Evolutionary conservation across 2,888 invertebrate species (phyloP), one percentile per base, ranked within the genome.

Genomic region (Rhodophaea formosa): DNA sequence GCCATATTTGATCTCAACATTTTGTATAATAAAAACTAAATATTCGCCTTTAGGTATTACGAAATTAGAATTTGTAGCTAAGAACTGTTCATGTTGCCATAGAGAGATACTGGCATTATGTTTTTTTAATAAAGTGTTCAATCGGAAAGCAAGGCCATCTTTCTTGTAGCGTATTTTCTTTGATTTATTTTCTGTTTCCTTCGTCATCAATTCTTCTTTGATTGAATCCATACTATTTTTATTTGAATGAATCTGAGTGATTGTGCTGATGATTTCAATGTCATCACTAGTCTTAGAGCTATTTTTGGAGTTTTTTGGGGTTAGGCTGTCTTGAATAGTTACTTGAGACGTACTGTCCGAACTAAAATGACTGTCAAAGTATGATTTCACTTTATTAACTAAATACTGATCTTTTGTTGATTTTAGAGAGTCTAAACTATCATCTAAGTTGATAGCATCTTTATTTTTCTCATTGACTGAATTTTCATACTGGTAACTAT

Each of bases 1-100:
- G 44, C 85, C 86, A 80, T 81, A 87, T 68, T 84, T 79, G 15
- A 77, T 78, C 60, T 66, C 29, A 1, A 79, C 62, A 60, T 77
- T 84, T 70, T 72, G 63, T 62, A 90, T 80, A 58, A 72, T 71
- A 62, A 85, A 87, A 15, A 74, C 60, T 17, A 68, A 29, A 64
- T 74, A 69, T 53, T 82, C 79, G 56, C 70, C 77, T 73, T 82
- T 88, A 0, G 89, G 87, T 16, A 89, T 78, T 1, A 85, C 64
- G 66, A 90, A 87, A 64, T 80, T 85, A 8, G 90, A 84, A 69
- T 82, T 84, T 63, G 75, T 80, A 0, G 91, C 92, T 62, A 91
- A 74, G 75, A 80, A 92, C 59, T 80, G 75, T 71, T 93, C 93
- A 67, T 93, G 92, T 72, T 91, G 85, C 93, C 93, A 93, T 56